Base-by-base conservation (phyloP, 2,888 invertebrate species). In the Watsonalla binaria region DNA sequence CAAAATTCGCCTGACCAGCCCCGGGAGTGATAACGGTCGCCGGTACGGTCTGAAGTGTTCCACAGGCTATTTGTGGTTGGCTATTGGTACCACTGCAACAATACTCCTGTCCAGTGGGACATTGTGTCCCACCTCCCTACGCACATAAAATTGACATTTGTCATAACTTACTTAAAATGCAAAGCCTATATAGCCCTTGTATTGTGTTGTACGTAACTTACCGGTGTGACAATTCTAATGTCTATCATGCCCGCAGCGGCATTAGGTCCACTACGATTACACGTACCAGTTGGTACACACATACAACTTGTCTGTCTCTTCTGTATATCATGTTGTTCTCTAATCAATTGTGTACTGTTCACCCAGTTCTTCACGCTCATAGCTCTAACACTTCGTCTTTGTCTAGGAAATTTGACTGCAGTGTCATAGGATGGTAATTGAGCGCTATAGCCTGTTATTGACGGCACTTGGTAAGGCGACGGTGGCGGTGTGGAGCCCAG, bases 1-100 rank as follows among this genome's bases (percentile, higher is more conserved):
- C 95, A 66, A 92, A 94, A 58, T 84, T 87, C 8, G 95, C 93
- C 77, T 93, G 92, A 0, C 94, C 94, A 0, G 88, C 78, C 5
- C 78, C 66, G 0, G 84, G 78, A 15, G 81, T 66, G 0, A 88
- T 74, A 4, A 81, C 74, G 6, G 82, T 76, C 0, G 77, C 61
- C 0, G 86, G 84, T 0, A 81, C 82, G 0, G 80, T 64, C 58
- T 88, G 86, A 49, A 89, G 62, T 9, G 74, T 79, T 0, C 93
- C 92, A 63, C 93, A 93, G 42, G 84, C 74, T 47, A 89, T 66
- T 9, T 70, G 58, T 5, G 73, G 52, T 4, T 46, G 2, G 0
- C 52, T 33, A 0, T 68, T 58, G 4, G 79, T 73, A 45, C 54
- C 70, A 8, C 76, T 76, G 60, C 91, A 92, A 57, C 92, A 92